These are phyloP conservation scores for Drosophila vallismaia DNA, from an alignment of 2,888 invertebrate species.

Conservation along the genomic window DNA sequence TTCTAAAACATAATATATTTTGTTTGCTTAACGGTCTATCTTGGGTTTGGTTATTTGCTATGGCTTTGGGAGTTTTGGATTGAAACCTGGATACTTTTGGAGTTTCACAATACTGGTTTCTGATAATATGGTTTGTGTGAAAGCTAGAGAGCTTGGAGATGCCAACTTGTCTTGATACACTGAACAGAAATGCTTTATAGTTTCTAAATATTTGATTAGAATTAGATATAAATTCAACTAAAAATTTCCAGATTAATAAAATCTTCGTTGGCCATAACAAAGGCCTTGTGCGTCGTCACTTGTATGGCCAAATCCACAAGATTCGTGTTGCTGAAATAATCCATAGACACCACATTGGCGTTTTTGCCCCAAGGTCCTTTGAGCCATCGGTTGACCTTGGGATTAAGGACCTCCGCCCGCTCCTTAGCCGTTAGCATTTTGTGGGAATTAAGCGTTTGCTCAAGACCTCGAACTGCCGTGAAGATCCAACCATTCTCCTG, in stretches of 20 bases:
- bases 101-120: neutral
- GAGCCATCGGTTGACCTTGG: conserved; percentile 89
- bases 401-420: conserved; percentile 85
- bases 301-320: conserved; percentile 88
- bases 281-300: conserved; percentile 83
- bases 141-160: neutral
- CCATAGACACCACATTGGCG: conserved; percentile 90
- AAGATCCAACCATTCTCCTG: conserved; percentile 82
- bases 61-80: neutral
- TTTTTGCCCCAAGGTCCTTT: conserved; percentile 87
- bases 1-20: neutral
- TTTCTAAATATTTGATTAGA: neutral
- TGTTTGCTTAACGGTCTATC: neutral
- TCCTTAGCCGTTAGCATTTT: conserved; percentile 79
- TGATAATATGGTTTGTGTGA: neutral
- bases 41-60: neutral
- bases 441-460: conserved; percentile 76
- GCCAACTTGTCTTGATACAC: conserved; percentile 16
- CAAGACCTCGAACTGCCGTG: conserved; percentile 79
- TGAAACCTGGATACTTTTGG: too few relatives aligned
- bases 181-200: neutral
- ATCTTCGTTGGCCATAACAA: conserved; percentile 70
- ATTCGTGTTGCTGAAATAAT: conserved; percentile 90
- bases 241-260: conserved; percentile 78
- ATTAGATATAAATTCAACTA: conserved; percentile 1